Conservation (phyloP, 2,888 invertebrate genomes). For the Megamerina dolium region DNA sequence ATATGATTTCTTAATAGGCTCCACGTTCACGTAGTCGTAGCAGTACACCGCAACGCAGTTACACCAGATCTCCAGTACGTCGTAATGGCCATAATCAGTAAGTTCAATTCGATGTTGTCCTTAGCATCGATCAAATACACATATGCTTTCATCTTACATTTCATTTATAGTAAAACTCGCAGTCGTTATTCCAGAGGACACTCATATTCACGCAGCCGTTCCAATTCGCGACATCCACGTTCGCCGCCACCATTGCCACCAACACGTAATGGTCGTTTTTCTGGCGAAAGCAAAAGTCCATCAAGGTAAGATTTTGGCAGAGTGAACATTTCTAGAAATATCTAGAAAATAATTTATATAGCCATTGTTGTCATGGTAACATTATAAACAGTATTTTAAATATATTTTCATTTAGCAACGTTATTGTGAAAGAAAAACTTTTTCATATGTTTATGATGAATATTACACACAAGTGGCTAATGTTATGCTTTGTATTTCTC, state of each 20-base stretch:
- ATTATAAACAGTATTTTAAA: too few species aligned
- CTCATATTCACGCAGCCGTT: slow-evolving; percentile 23
- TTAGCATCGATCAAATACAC: too few species aligned
- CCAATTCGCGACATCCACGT: slow-evolving; percentile 23
- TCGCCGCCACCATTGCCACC: slow-evolving; percentile 21
- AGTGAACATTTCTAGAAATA: too few species aligned
- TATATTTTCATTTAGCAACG: too few species aligned
- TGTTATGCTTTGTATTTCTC: too few species aligned
- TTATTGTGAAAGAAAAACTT: too few species aligned
- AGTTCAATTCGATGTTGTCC: slow-evolving; percentile 6
- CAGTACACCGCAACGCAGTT: slow-evolving; percentile 18
- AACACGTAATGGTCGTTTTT: slow-evolving; percentile 16
- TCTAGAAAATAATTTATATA: too few species aligned
- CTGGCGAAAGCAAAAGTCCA: slow-evolving; percentile 17
- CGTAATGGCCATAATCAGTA: too few species aligned
- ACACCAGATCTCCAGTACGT: slow-evolving; percentile 21
- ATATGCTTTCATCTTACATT: neutral
- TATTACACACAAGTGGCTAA: too few species aligned
- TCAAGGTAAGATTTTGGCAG: slow-evolving; percentile 26
- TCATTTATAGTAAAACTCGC: slow-evolving; percentile 18
- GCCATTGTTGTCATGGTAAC: too few species aligned
- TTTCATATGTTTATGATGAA: too few species aligned
- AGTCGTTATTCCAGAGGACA: slow-evolving; percentile 29
- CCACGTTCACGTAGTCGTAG: slow-evolving; percentile 23
- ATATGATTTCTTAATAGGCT: slow-evolving; percentile 17